Conservation (phyloP, 2,113 vertebrate species). For the Hepsetus odoe region DNA sequence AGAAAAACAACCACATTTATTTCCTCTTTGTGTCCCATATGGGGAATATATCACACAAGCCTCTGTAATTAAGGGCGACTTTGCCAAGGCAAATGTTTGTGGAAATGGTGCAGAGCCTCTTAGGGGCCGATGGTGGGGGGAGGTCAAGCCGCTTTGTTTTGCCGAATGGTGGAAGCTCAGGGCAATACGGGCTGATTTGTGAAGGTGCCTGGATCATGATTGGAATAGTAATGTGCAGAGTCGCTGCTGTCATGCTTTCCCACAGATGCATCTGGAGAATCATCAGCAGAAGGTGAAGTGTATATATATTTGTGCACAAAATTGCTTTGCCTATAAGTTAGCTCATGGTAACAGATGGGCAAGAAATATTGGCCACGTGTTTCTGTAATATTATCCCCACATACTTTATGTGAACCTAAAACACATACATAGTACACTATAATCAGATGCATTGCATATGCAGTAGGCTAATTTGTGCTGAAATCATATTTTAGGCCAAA, state of each 20-base stretch:
- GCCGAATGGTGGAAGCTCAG: conserved; percentile 31
- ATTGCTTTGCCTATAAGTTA: not conserved
- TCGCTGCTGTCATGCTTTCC: conserved; percentile 39
- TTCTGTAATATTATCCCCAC: not conserved
- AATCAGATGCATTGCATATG: no score
- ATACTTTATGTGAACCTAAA: not conserved
- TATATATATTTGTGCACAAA: not conserved
- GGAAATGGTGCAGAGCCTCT: conserved; percentile 42
- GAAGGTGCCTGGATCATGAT: conserved; percentile 36
- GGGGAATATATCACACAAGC: conserved; percentile 4
- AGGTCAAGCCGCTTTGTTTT: conserved; percentile 52
- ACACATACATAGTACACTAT: not conserved
- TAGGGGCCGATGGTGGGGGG: conserved; percentile 27
- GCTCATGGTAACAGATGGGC: conserved; percentile 2
- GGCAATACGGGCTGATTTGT: conserved; percentile 47
- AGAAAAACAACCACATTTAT: conserved; percentile 34
- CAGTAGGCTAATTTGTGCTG: no score
- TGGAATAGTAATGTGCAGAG: conserved; percentile 40
- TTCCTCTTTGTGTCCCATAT: conserved; percentile 24
- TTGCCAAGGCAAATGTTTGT: conserved; percentile 43
- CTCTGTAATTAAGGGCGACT: conserved; percentile 45
- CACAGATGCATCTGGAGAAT: conserved; percentile 12
- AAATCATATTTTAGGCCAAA: no score
- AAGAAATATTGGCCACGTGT: not conserved
- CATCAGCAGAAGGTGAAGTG: not conserved